Percentiles rank a stretch among this genome's conserved stretches.
These are phyloP conservation scores for Corythaeola cristata DNA, from an alignment of 2,113 vertebrate genomes.

Conservation along the genomic window DNA sequence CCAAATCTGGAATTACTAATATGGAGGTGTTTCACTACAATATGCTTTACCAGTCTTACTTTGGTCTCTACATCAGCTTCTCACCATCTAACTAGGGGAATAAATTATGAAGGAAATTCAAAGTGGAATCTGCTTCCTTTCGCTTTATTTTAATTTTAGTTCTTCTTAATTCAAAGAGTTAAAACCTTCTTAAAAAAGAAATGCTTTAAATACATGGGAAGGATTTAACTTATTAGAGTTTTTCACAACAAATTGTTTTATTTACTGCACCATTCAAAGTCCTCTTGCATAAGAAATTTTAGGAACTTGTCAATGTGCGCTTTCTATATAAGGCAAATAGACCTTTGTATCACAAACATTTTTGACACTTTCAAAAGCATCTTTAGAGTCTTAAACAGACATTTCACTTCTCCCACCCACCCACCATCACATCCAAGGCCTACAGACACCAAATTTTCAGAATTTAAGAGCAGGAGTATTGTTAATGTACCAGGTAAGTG, in stretches of 20 bases:
- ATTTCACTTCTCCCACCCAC: slow-evolving; percentile 14
- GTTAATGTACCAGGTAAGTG: background rate
- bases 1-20: background rate
- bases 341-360: slow-evolving; percentile 14
- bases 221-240: background rate
- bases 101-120: background rate
- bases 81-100: background rate
- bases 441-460: background rate
- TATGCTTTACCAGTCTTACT: background rate
- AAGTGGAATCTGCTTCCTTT: background rate
- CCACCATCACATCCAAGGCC: background rate
- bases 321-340: slow-evolving; percentile 25
- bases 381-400: slow-evolving; percentile 25
- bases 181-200: background rate
- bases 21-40: background rate
- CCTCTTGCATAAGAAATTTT: slow-evolving; percentile 24
- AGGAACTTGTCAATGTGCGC: background rate
- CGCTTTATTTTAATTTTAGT: background rate
- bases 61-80: background rate
- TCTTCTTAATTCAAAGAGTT: background rate
- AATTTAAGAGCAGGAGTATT: background rate
- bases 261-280: background rate
- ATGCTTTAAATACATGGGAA: background rate
- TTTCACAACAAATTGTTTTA: background rate
- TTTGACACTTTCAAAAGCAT: slow-evolving; percentile 17